phyloP scores from a whole-genome alignment of 2,888 invertebrate genomes.

The Chironomus tentans region DNA sequence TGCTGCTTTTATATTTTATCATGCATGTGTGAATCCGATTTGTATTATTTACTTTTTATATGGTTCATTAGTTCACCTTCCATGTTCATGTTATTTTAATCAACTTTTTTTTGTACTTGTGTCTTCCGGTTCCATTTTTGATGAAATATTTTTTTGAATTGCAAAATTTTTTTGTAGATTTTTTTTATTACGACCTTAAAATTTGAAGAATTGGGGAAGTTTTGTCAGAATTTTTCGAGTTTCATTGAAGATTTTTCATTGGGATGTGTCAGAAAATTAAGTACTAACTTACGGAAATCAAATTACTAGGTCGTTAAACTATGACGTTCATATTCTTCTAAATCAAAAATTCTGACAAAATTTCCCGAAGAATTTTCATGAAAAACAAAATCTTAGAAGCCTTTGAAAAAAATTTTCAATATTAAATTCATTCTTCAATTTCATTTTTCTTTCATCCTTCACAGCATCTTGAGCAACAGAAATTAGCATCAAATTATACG shows the following conservation, averaged over 20 bases:
- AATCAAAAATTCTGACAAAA: neutral
- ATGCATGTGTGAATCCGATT: constrained; percentile 25
- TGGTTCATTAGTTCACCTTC: constrained; percentile 12
- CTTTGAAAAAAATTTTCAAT: neutral
- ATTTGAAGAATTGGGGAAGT: too few relatives aligned
- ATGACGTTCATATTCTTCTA: too few relatives aligned
- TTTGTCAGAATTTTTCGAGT: too few relatives aligned
- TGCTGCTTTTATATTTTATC: constrained; percentile 11
- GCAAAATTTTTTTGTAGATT: neutral
- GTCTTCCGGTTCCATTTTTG: constrained; percentile 19
- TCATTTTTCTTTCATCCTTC: constrained; percentile 34
- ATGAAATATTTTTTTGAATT: constrained; percentile 6
- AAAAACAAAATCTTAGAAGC: too few relatives aligned
- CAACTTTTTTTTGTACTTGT: neutral
- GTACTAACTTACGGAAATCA: too few relatives aligned
- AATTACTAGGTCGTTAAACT: too few relatives aligned
- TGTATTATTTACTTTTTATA: neutral
- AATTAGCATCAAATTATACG: constrained; percentile 51
- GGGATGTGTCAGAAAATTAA: too few relatives aligned
- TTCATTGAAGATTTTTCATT: too few relatives aligned
- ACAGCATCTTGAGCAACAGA: constrained; percentile 63
- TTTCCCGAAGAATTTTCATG: neutral
- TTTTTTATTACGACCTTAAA: neutral
- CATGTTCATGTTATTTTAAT: too few relatives aligned
- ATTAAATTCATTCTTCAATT: neutral